Base-by-base conservation (phyloP, 2,113 vertebrate genomes). In the Uria lomvia region DNA sequence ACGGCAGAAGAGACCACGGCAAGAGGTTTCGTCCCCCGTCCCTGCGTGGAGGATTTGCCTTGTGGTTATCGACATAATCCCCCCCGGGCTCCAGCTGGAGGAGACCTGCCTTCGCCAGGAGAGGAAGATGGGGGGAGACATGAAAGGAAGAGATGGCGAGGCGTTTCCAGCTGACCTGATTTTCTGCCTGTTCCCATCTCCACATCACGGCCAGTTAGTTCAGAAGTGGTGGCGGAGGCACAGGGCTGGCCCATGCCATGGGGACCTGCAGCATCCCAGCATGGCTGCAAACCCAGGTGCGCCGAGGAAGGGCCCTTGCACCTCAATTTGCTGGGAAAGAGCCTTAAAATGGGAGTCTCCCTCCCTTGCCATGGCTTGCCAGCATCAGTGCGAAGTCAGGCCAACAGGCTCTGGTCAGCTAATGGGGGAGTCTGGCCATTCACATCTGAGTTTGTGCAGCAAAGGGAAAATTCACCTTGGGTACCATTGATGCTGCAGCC, bases 151-250 rank as follows among this genome's bases (percentile, higher is more conserved):
- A 70, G 95, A 89, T 92, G 95, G 86, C 1, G 6, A 92, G 73
- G 91, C 36, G 2, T 96, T 97, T 97, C 94, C 96, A 95, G 92
- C 71, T 96, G 96, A 96, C 95, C 97, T 97, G 95, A 94, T 97
- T 97, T 96, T 49, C 79, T 92, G 71, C 83, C 66, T 29, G 19
- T n/a, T 81, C 63, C 86, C 20, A 1, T 77, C 89, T 62, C 76
- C 72, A 74, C 83, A 73, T 87, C 88, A 7, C 45, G 59, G 68
- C n/a, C 38, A 17, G 78, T 80, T 65, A 72, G 80, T 22, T 89
- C 47, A 53, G 76, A 81, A 87, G 50, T 1, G 4, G 40, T 1
- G 5, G 59, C 0, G 0, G 53, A 81, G 56, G 18, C 11, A 2
- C 2, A 0, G 83, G 67, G 71, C 90, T 58, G 43, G 73, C 56